Base-by-base conservation (phyloP, 2,888 invertebrate species). In the Deilephila elpenor region DNA sequence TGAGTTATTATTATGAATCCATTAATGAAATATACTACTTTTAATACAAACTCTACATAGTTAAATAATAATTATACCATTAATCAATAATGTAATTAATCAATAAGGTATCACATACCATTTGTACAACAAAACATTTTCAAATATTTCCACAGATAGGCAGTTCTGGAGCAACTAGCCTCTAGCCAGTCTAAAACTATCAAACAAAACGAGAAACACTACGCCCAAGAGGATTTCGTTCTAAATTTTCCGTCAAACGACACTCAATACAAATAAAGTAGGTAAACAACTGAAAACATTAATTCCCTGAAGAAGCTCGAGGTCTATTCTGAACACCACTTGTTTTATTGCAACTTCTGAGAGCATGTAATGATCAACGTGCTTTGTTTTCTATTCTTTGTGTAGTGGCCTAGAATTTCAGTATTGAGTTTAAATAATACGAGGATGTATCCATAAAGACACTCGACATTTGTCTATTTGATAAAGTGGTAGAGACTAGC, bases 231-330 rank as follows among this genome's bases (percentile, higher is more conserved):
- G 64, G 44, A 25, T 44, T 67, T 56, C 72, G 14, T 20, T 62
- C 34, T 51, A 72, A 72, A 72, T 67, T 64, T 53, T 37, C 64
- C 19, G 37, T 59, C 56, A 67, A 64, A 67, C 64, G 37, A 73
- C 59, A 59, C 37, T 67, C 67, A 56, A 67, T 73, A 37, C 59
- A 25, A 62, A 73, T 70, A 59, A 60, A 53, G 25, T 60, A 71
- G 56, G 34, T 53, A 73, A 73, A 56, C 73, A 73, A 73, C 71
- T 71, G 71, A 19, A 71, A 70, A 71, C 73, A 71, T 73, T 56
- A 62, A 73, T 73, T 62, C 70, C 56, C 71, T 44, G 59, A 60
- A 71, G 71, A 51, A 44, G 17, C 17, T 60, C 2, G 59, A 20
- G 44, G 59, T 19, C 5, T 60, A 71, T 71, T 59, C 59, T 71